Evolutionary conservation across 2,113 vertebrate species (phyloP), one percentile per base, ranked within the genome.

Genomic region (Potamarius usumacintae): DNA sequence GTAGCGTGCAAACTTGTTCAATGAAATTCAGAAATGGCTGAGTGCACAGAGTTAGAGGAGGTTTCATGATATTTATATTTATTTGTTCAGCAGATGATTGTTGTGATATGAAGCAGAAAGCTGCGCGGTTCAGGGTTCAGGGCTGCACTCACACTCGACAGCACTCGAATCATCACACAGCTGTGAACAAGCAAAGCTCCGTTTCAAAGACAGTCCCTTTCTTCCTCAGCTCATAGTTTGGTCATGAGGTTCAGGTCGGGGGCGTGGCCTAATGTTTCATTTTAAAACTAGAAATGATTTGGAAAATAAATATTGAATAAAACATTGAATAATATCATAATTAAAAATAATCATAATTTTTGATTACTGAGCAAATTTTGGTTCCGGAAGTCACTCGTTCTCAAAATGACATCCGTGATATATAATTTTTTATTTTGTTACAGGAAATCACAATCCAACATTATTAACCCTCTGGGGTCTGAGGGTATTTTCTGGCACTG

Each of bases 1-100:
- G 58, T 85, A 34, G 76, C 82, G 50, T 71, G 52, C 84, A 65
- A 25, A 74, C 86, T 84, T 74, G n/a, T 52, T 55, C 50, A 71
- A 25, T 85, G 10, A 11, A 14, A 62, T 58, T 71, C 52, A 52
- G 55, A 65, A 69, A 53, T 5, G 20, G 42, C 25, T 5, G 53
- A 52, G 42, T 42, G 22, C 42, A 4, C 58, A 6, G 10, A 5
- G 5, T 53, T 69, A n/a, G 1, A 27, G 42, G n/a, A n/a, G 5
- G 12, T 30, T 20, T 57, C 15, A 0, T 8, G 25, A 57, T 30
- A 1, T 83, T 50, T n/a, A 27, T 63, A 14, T 25, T 83, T 50
- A 82, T 82, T n/a, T 63, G 20, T 62, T 42, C 9, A n/a, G 57
- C 80, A 30, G 55, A n/a, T 34, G 71, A 74, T 50, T 50, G 42